Percentiles rank a stretch among this genome's conserved stretches.
Evolutionary conservation across 2,113 vertebrate species (phyloP).

Genomic region (Corynorhinus townsendii): DNA sequence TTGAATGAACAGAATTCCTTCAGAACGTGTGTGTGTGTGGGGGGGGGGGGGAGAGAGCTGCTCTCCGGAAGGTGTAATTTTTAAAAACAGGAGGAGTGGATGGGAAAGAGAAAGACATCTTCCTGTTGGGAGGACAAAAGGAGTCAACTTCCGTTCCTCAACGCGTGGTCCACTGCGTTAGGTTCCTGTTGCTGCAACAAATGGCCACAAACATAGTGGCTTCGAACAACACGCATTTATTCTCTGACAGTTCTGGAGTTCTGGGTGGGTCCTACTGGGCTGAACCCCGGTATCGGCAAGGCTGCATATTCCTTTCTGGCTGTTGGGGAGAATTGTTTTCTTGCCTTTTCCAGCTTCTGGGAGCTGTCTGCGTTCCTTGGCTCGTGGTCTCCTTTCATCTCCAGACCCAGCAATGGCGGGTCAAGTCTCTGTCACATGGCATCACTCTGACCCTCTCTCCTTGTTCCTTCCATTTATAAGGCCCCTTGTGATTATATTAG

Average conservation of each 20-base stretch:
- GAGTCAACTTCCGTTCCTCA: not conserved
- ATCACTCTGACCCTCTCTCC: not conserved
- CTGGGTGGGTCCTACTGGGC: rapidly evolving
- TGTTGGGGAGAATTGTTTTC: not conserved
- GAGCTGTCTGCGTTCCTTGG: not conserved
- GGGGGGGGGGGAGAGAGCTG: too few relatives aligned
- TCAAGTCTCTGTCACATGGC: not conserved
- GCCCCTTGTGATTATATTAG: not conserved
- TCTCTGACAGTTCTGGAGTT: not conserved
- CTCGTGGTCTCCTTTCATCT: not conserved
- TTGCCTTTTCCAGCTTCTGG: not conserved
- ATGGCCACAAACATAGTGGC: not conserved
- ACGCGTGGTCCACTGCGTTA: rapidly evolving
- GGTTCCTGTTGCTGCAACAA: not conserved
- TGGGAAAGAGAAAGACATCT: not conserved
- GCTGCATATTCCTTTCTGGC: not conserved
- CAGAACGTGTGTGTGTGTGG: not conserved
- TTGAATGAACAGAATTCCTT: not conserved
- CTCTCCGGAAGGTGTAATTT: not conserved
- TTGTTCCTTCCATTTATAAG: not conserved
- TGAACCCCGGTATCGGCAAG: not conserved
- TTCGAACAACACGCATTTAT: not conserved
- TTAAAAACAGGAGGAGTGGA: not conserved
- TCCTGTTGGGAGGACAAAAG: not conserved
- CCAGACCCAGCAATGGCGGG: not conserved